A percentile compares a stretch with the other conserved stretches of the same genome.
Conservation (phyloP, 2,113 vertebrate species). For the Maccullochella peelii region DNA sequence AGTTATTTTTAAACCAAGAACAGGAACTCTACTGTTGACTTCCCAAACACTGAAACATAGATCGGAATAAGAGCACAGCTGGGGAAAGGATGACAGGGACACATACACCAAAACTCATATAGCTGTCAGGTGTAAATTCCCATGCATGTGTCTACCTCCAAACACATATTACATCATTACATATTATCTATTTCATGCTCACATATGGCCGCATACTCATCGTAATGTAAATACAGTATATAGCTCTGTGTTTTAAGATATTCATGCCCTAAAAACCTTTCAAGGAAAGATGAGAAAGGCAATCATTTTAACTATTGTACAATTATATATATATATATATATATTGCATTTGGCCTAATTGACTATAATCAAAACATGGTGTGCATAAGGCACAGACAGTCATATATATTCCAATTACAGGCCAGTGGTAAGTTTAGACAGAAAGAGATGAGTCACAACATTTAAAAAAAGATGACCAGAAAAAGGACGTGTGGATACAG, state of each 20-base stretch:
- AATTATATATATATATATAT: background rate
- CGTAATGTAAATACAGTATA: slow-evolving; percentile 2
- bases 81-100: slow-evolving; percentile 28
- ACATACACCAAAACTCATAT: slow-evolving; percentile 25
- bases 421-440: background rate
- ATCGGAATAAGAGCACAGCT: slow-evolving; percentile 44
- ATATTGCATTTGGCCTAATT: slow-evolving; percentile 45
- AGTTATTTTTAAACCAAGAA: slow-evolving; percentile 83
- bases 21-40: slow-evolving; percentile 82
- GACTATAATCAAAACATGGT: slow-evolving; percentile 54
- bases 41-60: slow-evolving; percentile 68
- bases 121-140: slow-evolving; percentile 52
- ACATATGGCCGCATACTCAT: slow-evolving; percentile 9
- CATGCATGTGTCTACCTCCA: slow-evolving; percentile 1
- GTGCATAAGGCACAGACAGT: slow-evolving; percentile 21
- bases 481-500: slow-evolving; percentile 19
- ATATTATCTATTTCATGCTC: slow-evolving; percentile 23
- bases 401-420: slow-evolving; percentile 55
- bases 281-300: slow-evolving; percentile 17
- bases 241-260: slow-evolving; percentile 14
- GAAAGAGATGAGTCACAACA: slow-evolving; percentile 9
- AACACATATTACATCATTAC: no score
- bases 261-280: slow-evolving; percentile 15
- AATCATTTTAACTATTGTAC: slow-evolving; percentile 1
- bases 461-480: slow-evolving; percentile 49